A percentile compares a stretch with the other conserved stretches of the same genome.
These are phyloP conservation scores for Folsomia manolachei DNA, from an alignment of 2,888 invertebrate genomes.

Conservation along the genomic window DNA sequence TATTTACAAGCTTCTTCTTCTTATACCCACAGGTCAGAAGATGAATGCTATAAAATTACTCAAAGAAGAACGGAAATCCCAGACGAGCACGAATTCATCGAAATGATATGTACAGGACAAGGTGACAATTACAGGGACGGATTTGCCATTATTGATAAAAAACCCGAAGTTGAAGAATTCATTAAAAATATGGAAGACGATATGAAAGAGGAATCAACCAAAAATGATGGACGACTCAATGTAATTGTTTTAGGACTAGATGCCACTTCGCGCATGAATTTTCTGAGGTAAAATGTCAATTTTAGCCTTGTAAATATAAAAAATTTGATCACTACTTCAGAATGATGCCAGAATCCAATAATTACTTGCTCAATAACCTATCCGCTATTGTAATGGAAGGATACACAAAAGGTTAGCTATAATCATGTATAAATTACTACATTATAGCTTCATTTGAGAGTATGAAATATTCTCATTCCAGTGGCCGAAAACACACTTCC, in stretches of 20 bases:
- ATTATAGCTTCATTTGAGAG: too few relatives aligned
- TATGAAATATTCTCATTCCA: too few relatives aligned
- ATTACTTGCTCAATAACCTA: constrained; percentile 61
- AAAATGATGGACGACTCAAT: background rate
- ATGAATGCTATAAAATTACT: constrained; percentile 27
- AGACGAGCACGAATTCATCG: constrained; percentile 33
- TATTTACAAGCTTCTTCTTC: background rate
- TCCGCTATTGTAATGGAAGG: constrained; percentile 76
- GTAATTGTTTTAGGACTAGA: constrained; percentile 43
- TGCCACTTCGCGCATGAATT: constrained; percentile 53
- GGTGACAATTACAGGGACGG: constrained; percentile 28
- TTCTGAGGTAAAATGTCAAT: constrained; percentile 25
- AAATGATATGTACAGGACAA: constrained; percentile 19
- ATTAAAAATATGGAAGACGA: constrained; percentile 1
- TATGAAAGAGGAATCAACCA: background rate
- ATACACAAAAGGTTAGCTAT: constrained; percentile 73
- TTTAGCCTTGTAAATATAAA: background rate
- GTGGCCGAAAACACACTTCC: constrained; percentile 87
- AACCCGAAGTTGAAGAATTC: constrained; percentile 31
- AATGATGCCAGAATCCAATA: constrained; percentile 54
- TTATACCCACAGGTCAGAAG: constrained; percentile 18
- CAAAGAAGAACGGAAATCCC: constrained; percentile 23
- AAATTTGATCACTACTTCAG: background rate
- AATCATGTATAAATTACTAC: background rate
- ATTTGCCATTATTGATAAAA: constrained; percentile 29